These are phyloP conservation scores for Eustalomyia histrio DNA, from an alignment of 2,888 invertebrate genomes.

Conservation along the genomic window DNA sequence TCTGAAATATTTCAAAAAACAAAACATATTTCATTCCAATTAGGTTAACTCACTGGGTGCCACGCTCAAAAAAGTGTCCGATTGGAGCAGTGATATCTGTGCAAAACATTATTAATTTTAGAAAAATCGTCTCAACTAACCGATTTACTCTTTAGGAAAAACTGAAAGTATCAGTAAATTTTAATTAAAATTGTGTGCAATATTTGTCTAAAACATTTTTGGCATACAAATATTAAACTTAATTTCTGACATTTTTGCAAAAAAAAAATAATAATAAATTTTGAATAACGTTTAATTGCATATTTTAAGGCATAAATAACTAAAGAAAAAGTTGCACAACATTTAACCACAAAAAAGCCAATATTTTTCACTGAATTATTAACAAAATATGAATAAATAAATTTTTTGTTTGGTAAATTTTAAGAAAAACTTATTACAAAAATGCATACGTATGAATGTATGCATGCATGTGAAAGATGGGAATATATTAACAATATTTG, in stretches of 20 bases:
- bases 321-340: neutral
- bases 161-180: too few relatives aligned
- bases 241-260: neutral
- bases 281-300: neutral
- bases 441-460: neutral
- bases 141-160: too few relatives aligned
- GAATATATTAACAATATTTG: neutral
- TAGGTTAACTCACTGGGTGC: too few relatives aligned
- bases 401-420: neutral
- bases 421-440: neutral
- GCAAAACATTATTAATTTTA: too few relatives aligned
- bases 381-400: neutral
- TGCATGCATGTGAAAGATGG: neutral
- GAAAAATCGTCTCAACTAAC: too few relatives aligned
- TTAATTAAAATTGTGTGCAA: too few relatives aligned
- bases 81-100: too few relatives aligned
- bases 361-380: neutral
- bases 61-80: too few relatives aligned
- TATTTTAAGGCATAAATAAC: neutral
- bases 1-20: too few relatives aligned
- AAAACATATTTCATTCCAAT: too few relatives aligned
- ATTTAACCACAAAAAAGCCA: neutral
- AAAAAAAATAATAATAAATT: neutral
- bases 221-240: too few relatives aligned
- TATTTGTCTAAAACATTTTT: too few relatives aligned